Percentiles rank a stretch among this genome's conserved stretches.
phyloP scores from a whole-genome alignment of 2,888 invertebrate genomes.

The Tenthredo scrophulariae region DNA sequence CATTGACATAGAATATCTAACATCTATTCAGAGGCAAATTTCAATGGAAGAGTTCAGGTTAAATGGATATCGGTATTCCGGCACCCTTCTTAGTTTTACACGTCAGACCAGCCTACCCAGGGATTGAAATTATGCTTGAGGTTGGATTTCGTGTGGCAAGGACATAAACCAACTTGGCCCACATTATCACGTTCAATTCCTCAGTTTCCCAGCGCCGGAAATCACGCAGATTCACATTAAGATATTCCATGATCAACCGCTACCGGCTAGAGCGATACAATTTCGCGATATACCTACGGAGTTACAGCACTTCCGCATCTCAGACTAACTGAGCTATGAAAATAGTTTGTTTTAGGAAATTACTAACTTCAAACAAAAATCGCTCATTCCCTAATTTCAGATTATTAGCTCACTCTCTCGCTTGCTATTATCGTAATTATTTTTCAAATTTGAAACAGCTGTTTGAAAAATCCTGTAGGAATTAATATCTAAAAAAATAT shows the following conservation, averaged over 20 bases:
- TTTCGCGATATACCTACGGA: slow-evolving; percentile 42
- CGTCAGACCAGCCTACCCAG: neutral
- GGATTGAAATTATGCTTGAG: slow-evolving; percentile 6
- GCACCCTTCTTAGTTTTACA: neutral
- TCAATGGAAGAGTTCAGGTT: neutral
- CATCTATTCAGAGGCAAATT: slow-evolving; percentile 20
- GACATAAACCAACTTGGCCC: slow-evolving; percentile 42
- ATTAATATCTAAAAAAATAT: neutral
- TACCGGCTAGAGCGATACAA: slow-evolving; percentile 26
- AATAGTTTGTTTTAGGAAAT: slow-evolving; percentile 21
- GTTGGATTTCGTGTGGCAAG: slow-evolving; percentile 33
- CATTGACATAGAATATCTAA: neutral
- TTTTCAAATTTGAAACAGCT: neutral
- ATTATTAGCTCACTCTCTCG: neutral
- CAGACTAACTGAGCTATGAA: neutral
- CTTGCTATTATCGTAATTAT: neutral
- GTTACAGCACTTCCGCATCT: slow-evolving; percentile 11
- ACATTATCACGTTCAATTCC: slow-evolving; percentile 49
- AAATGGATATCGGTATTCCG: slow-evolving; percentile 32
- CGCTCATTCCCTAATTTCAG: neutral
- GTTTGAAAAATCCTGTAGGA: neutral
- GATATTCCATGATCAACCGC: slow-evolving; percentile 56
- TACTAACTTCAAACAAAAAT: neutral
- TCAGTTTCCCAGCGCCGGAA: slow-evolving; percentile 50
- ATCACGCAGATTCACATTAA: slow-evolving; percentile 58